Conservation (phyloP, 2,888 invertebrate genomes). For the Apotomis capreana region DNA sequence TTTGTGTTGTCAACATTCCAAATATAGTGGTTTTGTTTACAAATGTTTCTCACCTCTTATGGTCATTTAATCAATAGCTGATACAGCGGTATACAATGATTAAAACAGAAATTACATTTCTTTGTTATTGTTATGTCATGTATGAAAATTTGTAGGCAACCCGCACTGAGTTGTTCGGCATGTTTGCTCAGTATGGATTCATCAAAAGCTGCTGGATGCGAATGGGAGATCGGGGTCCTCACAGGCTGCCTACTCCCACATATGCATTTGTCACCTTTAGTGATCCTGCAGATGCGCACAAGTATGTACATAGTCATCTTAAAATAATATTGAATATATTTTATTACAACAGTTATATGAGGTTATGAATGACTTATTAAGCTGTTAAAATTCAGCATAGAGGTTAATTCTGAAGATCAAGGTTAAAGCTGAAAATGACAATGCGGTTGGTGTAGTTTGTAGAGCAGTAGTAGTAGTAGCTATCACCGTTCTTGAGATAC, state of each 20-base stretch:
- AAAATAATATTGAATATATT: not conserved
- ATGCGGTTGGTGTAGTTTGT: too few relatives aligned
- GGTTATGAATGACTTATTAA: too few relatives aligned
- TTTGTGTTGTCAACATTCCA: slow-evolving; percentile 21
- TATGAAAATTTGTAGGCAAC: slow-evolving; percentile 69
- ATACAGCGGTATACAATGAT: too few relatives aligned
- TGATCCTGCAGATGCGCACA: slow-evolving; percentile 78
- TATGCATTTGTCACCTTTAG: slow-evolving; percentile 84
- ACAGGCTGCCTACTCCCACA: slow-evolving; percentile 64
- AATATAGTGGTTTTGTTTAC: slow-evolving; percentile 19
- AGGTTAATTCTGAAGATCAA: too few relatives aligned
- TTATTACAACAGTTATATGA: too few relatives aligned
- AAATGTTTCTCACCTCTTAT: not conserved
- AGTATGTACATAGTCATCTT: slow-evolving; percentile 61
- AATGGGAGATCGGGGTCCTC: slow-evolving; percentile 71
- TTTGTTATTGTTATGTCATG: too few relatives aligned
- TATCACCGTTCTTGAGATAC: too few relatives aligned
- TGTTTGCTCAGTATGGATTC: slow-evolving; percentile 83
- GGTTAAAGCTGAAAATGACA: too few relatives aligned
- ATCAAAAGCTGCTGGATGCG: slow-evolving; percentile 82
- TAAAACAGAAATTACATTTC: too few relatives aligned
- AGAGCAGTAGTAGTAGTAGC: too few relatives aligned
- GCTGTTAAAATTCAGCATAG: too few relatives aligned
- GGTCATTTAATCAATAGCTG: not conserved
- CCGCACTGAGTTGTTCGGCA: slow-evolving; percentile 75